Base-by-base conservation (phyloP, 2,888 invertebrate species). In the Mylabris sibirica region DNA sequence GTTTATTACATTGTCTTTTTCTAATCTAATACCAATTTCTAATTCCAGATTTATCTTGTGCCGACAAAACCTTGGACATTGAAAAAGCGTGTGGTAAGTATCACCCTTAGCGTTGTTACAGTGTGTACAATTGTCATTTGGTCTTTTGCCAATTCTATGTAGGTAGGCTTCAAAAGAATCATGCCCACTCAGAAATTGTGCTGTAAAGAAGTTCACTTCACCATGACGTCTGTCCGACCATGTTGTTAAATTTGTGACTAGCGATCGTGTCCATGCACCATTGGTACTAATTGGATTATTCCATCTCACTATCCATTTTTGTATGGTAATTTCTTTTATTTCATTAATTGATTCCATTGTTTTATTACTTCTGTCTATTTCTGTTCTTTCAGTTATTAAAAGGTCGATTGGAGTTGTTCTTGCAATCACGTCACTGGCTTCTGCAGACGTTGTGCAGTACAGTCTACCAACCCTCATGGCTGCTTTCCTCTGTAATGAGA, bases 391-490 rank as follows among this genome's bases (percentile, higher is more conserved):
- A 1, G 12, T 11, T 9, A 63, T 22, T 12, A 63, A 1, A 8
- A 63, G 17, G 2, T 63, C 22, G 22, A 63, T 44, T 14, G 63
- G 63, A 1, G 41, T 3, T 4, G 20, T 41, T 12, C 49, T 24
- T 2, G 63, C 63, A 2, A 63, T 63, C 2, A 63, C 63, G 17
- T 14, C 14, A 20, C 12, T 26, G 14, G 63, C 63, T 5, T 63
- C 63, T 3, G 24, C 20, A 2, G 44, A 44, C 3, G 30, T 49
- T 20, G 63, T 44, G 9, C 63, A 12, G 22, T 63, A 63, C 22
- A 12, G 44, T 14, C 14, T 14, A 22, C 14, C 11, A 4, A 63
- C 30, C n/a, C 20, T 4, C 4, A 63, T 5, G 11, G 49, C 35
- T 6, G 20, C 38, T n/a, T 35, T 61, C 34, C 61, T 61, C 38